Conservation (phyloP, 2,113 vertebrate genomes). For the Corydoras maculifer region DNA sequence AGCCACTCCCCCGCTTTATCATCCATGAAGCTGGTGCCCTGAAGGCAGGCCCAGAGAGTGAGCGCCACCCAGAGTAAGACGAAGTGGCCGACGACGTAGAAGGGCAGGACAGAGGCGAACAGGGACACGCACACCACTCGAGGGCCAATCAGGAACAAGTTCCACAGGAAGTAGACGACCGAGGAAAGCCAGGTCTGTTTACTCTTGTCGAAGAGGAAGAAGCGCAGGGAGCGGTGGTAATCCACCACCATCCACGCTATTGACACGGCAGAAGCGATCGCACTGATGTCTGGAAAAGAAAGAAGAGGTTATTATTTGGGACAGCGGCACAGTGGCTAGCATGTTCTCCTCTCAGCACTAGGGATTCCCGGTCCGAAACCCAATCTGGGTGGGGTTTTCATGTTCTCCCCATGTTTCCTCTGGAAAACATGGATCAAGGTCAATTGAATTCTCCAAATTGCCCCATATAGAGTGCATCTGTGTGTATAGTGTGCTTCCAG, state of each 20-base stretch:
- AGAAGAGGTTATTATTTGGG: background rate
- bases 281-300: slow-evolving; percentile 68
- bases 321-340: too few relatives aligned
- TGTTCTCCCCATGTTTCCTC: too few relatives aligned
- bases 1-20: slow-evolving; percentile 67
- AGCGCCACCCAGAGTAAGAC: slow-evolving; percentile 69
- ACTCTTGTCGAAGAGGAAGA: slow-evolving; percentile 76
- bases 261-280: slow-evolving; percentile 70
- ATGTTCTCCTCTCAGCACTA: too few relatives aligned
- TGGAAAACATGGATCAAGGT: too few relatives aligned
- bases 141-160: slow-evolving; percentile 81
- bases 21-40: slow-evolving; percentile 84
- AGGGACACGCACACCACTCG: slow-evolving; percentile 72
- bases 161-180: slow-evolving; percentile 84
- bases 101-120: slow-evolving; percentile 73
- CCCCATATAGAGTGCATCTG: too few relatives aligned
- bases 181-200: slow-evolving; percentile 67
- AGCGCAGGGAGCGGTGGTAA: slow-evolving; percentile 85
- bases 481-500: too few relatives aligned
- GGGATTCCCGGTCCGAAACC: too few relatives aligned
- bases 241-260: slow-evolving; percentile 89
- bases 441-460: too few relatives aligned
- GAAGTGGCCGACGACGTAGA: slow-evolving; percentile 67
- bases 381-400: too few relatives aligned
- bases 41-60: slow-evolving; percentile 74